Conservation (phyloP, 1,140 invertebrate genomes). For the Trachymyrmex cornetzi region DNA sequence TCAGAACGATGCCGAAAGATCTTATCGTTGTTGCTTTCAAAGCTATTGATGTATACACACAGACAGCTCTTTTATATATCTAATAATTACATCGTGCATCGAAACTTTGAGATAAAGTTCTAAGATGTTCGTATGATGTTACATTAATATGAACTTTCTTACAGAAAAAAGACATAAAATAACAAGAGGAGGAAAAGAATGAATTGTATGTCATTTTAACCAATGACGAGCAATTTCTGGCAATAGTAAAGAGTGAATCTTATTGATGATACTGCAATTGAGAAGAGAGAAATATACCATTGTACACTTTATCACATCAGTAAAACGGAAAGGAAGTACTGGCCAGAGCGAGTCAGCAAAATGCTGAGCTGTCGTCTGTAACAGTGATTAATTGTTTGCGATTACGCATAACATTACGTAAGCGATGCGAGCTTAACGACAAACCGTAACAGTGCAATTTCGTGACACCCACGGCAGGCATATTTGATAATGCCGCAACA, state of each 20-base stretch:
- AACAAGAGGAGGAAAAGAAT: background rate
- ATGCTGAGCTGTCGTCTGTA: conserved; percentile 23
- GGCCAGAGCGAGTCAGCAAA: conserved; percentile 12
- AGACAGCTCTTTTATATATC: background rate
- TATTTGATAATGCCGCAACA: conserved; percentile 67
- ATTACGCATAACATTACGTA: conserved; percentile 57
- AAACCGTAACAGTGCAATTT: conserved; percentile 63
- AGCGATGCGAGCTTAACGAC: conserved; percentile 63
- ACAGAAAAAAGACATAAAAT: background rate
- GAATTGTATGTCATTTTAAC: background rate
- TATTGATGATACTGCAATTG: background rate
- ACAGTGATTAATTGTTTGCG: conserved; percentile 47
- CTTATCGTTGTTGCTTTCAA: conserved; percentile 28
- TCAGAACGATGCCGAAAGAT: conserved; percentile 27
- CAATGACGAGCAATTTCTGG: conserved; percentile 1
- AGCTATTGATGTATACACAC: background rate
- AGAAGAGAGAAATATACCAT: background rate
- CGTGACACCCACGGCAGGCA: conserved; percentile 44
- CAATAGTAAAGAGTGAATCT: background rate
- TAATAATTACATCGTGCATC: conserved; percentile 26
- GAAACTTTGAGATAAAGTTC: no score
- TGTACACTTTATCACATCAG: background rate
- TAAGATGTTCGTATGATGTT: background rate
- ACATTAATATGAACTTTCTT: background rate
- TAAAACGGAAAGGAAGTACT: conserved; percentile 5